Percentiles rank a stretch among this genome's conserved stretches.
Conservation (phyloP, 2,113 vertebrate species). For the Hydrolagus affinis region DNA sequence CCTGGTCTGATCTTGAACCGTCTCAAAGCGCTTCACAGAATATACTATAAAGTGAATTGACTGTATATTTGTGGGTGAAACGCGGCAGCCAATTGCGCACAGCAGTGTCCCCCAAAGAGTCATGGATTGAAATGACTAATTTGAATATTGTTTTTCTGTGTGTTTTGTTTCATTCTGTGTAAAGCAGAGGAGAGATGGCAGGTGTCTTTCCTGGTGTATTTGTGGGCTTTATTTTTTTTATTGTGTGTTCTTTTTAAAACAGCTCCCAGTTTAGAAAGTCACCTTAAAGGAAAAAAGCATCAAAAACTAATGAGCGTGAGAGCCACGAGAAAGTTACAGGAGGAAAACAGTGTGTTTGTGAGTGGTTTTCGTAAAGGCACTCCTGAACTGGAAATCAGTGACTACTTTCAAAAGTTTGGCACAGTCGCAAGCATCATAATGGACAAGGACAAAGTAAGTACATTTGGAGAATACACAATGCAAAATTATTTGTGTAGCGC, state of each 20-base stretch:
- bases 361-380: conserved; percentile 67
- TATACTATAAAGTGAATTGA: too few relatives aligned
- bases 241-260: not conserved
- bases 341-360: conserved; percentile 75
- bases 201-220: too few relatives aligned
- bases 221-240: not conserved
- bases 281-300: conserved; percentile 73
- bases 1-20: too few relatives aligned
- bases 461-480: not conserved
- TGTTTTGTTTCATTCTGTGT: too few relatives aligned
- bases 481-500: not conserved
- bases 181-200: not conserved
- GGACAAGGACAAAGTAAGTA: conserved; percentile 79
- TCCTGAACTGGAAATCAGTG: conserved; percentile 54
- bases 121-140: too few relatives aligned
- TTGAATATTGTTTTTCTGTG: too few relatives aligned
- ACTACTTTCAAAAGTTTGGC: conserved; percentile 71
- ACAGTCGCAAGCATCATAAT: conserved; percentile 67
- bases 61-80: too few relatives aligned
- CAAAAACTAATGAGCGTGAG: conserved; percentile 59
- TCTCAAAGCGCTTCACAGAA: too few relatives aligned
- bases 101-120: too few relatives aligned
- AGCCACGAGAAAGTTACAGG: conserved; percentile 60
- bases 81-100: too few relatives aligned
- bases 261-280: conserved; percentile 69